phyloP scores from a whole-genome alignment of 2,113 vertebrate species.

The Nibea albiflora region DNA sequence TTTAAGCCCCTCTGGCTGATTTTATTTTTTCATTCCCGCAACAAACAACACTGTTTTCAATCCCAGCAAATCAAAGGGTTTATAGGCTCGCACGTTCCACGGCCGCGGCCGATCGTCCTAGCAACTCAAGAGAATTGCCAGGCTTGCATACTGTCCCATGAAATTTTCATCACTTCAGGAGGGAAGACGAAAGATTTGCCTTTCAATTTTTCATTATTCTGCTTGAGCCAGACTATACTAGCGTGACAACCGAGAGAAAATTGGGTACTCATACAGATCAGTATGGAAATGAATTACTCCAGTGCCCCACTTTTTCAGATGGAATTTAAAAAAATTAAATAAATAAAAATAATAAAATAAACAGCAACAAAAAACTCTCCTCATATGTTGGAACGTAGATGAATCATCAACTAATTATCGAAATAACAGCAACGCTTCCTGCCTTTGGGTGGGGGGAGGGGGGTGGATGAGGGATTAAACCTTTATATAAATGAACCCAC shows the following conservation, averaged over 20 bases:
- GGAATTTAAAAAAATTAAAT: background rate
- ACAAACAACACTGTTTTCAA: constrained; percentile 54
- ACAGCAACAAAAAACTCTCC: background rate
- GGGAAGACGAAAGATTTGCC: constrained; percentile 67
- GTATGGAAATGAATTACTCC: constrained; percentile 59
- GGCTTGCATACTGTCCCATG: constrained; percentile 75
- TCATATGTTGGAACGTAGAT: constrained; percentile 22
- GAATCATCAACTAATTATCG: constrained; percentile 56
- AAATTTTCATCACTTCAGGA: constrained; percentile 81
- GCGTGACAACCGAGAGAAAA: constrained; percentile 63
- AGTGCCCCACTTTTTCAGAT: constrained; percentile 59
- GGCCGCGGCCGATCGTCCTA: constrained; percentile 29
- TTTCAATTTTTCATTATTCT: constrained; percentile 82
- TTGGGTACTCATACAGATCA: constrained; percentile 46
- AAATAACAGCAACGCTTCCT: constrained; percentile 38
- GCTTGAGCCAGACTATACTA: constrained; percentile 68
- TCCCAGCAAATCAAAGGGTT: constrained; percentile 55
- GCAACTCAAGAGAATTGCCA: constrained; percentile 61
- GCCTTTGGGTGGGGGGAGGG: background rate
- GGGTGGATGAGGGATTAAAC: constrained; percentile 1
- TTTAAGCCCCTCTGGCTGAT: constrained; percentile 32
- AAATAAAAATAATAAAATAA: too few species aligned
- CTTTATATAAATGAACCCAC: background rate
- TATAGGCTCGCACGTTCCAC: constrained; percentile 41
- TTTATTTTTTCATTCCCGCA: constrained; percentile 17